phyloP scores from a whole-genome alignment of 2,113 vertebrate species.

The Globicephala melas region DNA sequence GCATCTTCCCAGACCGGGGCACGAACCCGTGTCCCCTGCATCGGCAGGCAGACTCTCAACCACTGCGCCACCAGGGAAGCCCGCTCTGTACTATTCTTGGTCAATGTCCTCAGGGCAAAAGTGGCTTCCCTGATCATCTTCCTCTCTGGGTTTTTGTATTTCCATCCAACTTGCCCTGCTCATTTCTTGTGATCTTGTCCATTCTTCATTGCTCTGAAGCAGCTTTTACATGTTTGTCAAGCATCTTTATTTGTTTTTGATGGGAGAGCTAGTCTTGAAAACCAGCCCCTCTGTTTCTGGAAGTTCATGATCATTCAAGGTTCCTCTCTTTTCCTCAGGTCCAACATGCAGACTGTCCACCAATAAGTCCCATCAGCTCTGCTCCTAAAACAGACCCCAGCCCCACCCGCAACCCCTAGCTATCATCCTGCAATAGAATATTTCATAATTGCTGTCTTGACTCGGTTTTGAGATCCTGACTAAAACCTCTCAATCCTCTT shows the following conservation, averaged over 20 bases:
- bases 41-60: too few species aligned
- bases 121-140: not conserved
- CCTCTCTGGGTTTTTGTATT: not conserved
- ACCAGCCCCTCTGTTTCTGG: not conserved
- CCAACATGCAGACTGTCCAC: not conserved
- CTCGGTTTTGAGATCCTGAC: not conserved
- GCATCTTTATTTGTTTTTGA: not conserved
- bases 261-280: not conserved
- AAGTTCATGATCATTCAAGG: not conserved
- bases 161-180: not conserved
- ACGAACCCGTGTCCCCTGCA: too few species aligned
- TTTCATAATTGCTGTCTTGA: not conserved
- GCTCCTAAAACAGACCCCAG: not conserved
- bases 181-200: not conserved
- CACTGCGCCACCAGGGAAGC: too few species aligned
- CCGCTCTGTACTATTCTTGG: not conserved
- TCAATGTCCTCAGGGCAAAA: not conserved
- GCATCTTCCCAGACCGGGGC: too few species aligned
- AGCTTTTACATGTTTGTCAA: not conserved
- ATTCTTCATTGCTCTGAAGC: slow-evolving; percentile 1
- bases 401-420: not conserved
- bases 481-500: not conserved
- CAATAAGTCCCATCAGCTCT: accelerated
- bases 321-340: not conserved
- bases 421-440: not conserved